A percentile compares a stretch with the other conserved stretches of the same genome.
These are phyloP conservation scores for Liodrosophila aerea DNA, from an alignment of 2,888 invertebrate species.

Conservation along the genomic window DNA sequence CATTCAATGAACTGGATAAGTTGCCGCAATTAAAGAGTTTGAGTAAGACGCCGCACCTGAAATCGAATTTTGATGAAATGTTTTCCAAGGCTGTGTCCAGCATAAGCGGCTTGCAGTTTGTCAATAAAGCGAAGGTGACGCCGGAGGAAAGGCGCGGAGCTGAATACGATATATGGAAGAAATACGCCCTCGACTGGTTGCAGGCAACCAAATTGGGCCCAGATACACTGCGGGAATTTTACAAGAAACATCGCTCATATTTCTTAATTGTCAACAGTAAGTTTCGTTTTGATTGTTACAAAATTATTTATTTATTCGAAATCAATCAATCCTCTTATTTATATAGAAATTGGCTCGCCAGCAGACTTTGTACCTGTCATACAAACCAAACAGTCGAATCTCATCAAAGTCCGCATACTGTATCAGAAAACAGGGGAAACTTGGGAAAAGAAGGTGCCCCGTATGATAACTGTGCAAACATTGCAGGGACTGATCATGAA, in stretches of 20 bases:
- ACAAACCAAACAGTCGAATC: slow-evolving; percentile 87
- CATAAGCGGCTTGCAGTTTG: slow-evolving; percentile 87
- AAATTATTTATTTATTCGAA: too few relatives aligned
- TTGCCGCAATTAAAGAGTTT: slow-evolving; percentile 82
- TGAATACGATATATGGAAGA: slow-evolving; percentile 95
- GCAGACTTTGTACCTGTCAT: slow-evolving; percentile 88
- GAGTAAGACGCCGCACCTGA: slow-evolving; percentile 77
- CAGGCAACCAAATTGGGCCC: slow-evolving; percentile 83
- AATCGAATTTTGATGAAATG: slow-evolving; percentile 86
- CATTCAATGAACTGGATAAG: slow-evolving; percentile 92
- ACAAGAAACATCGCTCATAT: slow-evolving; percentile 89
- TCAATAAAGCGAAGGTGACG: slow-evolving; percentile 89
- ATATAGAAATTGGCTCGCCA: slow-evolving; percentile 91
- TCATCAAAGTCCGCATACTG: slow-evolving; percentile 86
- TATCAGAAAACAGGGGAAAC: slow-evolving; percentile 83
- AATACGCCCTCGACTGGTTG: slow-evolving; percentile 89
- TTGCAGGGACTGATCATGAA: slow-evolving; percentile 90
- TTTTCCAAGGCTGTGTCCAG: slow-evolving; percentile 92
- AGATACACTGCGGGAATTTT: slow-evolving; percentile 84
- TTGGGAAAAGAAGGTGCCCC: slow-evolving; percentile 88
- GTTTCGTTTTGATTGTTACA: slow-evolving; percentile 65
- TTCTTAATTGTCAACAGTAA: slow-evolving; percentile 88
- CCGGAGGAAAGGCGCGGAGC: slow-evolving; percentile 90
- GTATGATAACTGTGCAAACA: slow-evolving; percentile 91
- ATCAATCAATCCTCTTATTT: too few relatives aligned